Base-by-base conservation (phyloP, 2,888 invertebrate genomes). In the Leucozona laternaria region DNA sequence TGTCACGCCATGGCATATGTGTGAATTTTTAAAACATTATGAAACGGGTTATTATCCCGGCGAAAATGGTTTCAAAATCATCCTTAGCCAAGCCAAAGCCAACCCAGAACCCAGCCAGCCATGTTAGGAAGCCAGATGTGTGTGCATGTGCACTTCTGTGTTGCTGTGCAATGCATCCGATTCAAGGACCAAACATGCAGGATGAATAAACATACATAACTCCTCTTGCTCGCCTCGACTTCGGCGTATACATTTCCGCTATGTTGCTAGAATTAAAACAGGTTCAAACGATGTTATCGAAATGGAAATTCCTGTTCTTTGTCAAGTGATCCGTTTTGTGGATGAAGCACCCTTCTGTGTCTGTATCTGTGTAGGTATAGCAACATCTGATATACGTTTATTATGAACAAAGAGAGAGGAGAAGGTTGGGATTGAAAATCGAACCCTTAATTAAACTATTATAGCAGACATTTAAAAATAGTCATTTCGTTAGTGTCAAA, bases 241-340 rank as follows among this genome's bases (percentile, higher is more conserved):
- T 13, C 6, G 22, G 55, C 28, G 68, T 68, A 58, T 68, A 58
- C 43, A 70, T 73, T 73, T 78, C 64, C 78, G 71, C 73, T 62
- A 40, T 57, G 62, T 80, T 60, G 62, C 40, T 70, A 17, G 62
- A 66, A 68, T 71, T 71, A 62, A 66, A 66, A 71, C 58, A 68
- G 73, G 60, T 75, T 81, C 81, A 81, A 78, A 75, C 55, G 81
- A 81, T 81, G 73, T 78, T 78, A 82, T 81, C 75, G 64, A 75
- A 79, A 86, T 75, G 78, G 37, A 73, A 78, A 75, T 82, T 71
- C 37, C 66, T 71, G 70, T 64, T 78, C 75, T 79, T 81, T 82
- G 86, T 86, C 86, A 86, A 75, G 60, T 75, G 78, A 53, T 58
- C 68, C 72, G 45, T 77, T 72, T 50, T 53, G 31, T 48, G 72